Base-by-base conservation (phyloP, 2,888 invertebrate genomes). In the Chesias legatella region DNA sequence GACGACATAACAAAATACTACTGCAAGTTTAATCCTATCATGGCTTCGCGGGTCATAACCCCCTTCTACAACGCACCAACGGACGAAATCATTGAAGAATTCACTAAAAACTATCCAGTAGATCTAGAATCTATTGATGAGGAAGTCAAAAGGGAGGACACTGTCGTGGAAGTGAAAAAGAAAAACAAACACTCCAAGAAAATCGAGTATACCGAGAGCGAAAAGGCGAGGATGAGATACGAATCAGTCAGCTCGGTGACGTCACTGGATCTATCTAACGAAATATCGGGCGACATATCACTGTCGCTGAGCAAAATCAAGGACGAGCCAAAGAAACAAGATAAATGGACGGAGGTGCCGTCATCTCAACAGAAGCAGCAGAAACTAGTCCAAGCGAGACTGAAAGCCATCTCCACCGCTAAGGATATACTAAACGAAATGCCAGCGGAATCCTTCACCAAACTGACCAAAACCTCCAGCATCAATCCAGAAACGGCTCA, bases 1-100 rank as follows among this genome's bases (percentile, higher is more conserved):
- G 84, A 90, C 28, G 92, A 92, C 27, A 83, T 96, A 9, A 91
- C 92, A 1, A 78, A 82, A 3, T 93, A 92, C 70, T 95, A 95
- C 63, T 89, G 90, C 43, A 79, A 90, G 43, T 86, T 90, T 65
- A 90, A 92, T 64, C 79, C 89, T 24, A 76, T 86, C 51, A 81
- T 93, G 90, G 77, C 90, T 2, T 91, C 90, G 13, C 81, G 93
- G 31, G 78, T 92, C 1, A 91, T 94, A n/a, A 93, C 93, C 0
- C 93, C 94, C 0, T 92, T 91, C 62, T 91, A 84, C 10, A 90
- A 90, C 29, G 92, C 92, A 0, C 90, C 91, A 0, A 74, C 70
- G 2, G 93, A 93, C 63, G 92, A 92, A 45, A 62, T 68, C 0
- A 79, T 92, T 21, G 66, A 81, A 22, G 80, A 83, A 31, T 78